These are phyloP conservation scores for Mionectes olivaceus DNA, from an alignment of 2,797 vertebrate species.

Conservation along the genomic window DNA sequence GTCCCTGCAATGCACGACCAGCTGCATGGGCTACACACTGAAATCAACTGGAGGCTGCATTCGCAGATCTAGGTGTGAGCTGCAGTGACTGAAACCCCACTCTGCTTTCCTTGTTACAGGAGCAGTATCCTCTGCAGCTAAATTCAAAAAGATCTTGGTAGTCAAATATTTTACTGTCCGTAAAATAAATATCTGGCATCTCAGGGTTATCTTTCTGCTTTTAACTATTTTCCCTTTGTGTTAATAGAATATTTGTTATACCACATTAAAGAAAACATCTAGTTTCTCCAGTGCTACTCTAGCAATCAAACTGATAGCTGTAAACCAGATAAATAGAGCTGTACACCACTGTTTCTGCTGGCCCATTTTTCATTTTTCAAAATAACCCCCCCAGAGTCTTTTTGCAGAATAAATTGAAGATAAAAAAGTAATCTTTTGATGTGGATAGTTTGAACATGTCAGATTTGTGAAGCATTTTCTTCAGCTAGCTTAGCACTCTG, in stretches of 20 bases:
- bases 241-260: conserved; percentile 47
- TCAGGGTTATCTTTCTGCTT: conserved; percentile 50
- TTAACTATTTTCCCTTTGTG: conserved; percentile 64
- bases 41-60: not conserved
- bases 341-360: conserved; percentile 44
- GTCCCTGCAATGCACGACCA: not conserved
- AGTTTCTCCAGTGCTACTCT: conserved; percentile 60
- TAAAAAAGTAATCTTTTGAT: conserved; percentile 77
- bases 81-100: not conserved
- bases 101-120: not conserved
- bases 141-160: not conserved
- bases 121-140: not conserved
- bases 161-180: not conserved
- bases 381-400: conserved; percentile 77
- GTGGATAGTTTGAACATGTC: conserved; percentile 71
- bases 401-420: conserved; percentile 78
- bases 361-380: conserved; percentile 80
- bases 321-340: conserved; percentile 80
- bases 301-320: conserved; percentile 72
- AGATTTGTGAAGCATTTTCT: conserved; percentile 75
- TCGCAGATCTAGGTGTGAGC: accelerated
- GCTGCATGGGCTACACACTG: not conserved
- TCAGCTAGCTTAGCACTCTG: not conserved
- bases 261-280: conserved; percentile 45
- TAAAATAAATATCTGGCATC: conserved; percentile 39